These are phyloP conservation scores for Hydropotes inermis DNA, from an alignment of 2,113 vertebrate genomes.

Conservation along the genomic window DNA sequence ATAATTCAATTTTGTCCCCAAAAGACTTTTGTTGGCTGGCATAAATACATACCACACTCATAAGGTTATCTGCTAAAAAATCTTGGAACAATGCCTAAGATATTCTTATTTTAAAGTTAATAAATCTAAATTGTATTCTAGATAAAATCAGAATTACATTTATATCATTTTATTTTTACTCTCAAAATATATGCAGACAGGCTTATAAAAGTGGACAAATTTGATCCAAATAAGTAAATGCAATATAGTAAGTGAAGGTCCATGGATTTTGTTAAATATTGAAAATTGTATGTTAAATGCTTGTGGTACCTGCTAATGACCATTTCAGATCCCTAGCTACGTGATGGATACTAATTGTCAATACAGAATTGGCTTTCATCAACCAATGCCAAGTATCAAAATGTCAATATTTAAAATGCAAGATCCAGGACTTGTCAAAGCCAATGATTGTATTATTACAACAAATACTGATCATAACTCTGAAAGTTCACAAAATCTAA, in stretches of 20 bases:
- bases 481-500: not conserved
- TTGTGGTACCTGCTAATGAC: not conserved
- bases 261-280: not conserved
- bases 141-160: not conserved
- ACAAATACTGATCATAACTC: not conserved
- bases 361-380: not conserved
- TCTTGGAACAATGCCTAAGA: not conserved
- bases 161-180: not conserved
- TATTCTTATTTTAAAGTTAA: not conserved
- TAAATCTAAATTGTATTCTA: not conserved
- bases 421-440: not conserved
- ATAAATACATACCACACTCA: not conserved
- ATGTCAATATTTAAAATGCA: not conserved
- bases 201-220: not conserved
- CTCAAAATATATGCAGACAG: not conserved
- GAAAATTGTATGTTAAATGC: not conserved
- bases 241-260: not conserved
- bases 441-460: not conserved
- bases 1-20: not conserved
- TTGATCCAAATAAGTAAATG: not conserved
- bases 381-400: not conserved
- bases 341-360: not conserved
- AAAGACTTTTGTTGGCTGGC: not conserved
- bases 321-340: not conserved
- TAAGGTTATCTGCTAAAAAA: not conserved